Conservation (phyloP, 2,888 invertebrate species). For the Macrosiphum euphorbiae region DNA sequence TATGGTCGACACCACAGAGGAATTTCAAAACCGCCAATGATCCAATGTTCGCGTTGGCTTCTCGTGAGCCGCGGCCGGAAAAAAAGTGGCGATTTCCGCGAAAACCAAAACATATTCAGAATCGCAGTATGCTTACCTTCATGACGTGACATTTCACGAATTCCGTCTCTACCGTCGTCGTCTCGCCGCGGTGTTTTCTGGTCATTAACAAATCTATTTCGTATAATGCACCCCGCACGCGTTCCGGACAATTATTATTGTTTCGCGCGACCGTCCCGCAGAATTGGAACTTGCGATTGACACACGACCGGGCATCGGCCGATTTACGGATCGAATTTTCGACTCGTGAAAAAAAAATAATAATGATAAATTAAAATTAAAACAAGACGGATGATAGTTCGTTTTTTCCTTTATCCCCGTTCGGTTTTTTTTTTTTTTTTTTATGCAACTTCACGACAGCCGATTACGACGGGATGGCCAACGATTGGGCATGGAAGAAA, state of each 20-base stretch:
- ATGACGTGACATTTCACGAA: conserved; percentile 89
- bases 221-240: background rate
- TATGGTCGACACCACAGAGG: background rate
- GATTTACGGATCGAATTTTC: background rate
- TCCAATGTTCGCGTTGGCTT: conserved; percentile 71
- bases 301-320: background rate
- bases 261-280: background rate
- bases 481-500: conserved; percentile 61
- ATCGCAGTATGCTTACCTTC: conserved; percentile 81
- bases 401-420: conserved; percentile 54
- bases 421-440: conserved; percentile 45
- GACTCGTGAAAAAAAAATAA: conserved; percentile 9
- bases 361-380: conserved; percentile 45
- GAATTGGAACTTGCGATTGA: background rate
- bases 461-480: conserved; percentile 61
- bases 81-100: background rate
- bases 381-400: conserved; percentile 37
- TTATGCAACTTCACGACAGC: conserved; percentile 60
- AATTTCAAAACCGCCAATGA: conserved; percentile 37
- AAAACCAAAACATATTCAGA: background rate
- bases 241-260: background rate
- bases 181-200: conserved; percentile 18
- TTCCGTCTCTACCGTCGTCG: conserved; percentile 66
- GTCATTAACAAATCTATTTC: conserved; percentile 57
- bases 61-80: too few species aligned